A percentile compares a stretch with the other conserved stretches of the same genome.
These are phyloP conservation scores for Orestias chungarensis DNA, from an alignment of 2,797 vertebrate genomes.

Conservation along the genomic window DNA sequence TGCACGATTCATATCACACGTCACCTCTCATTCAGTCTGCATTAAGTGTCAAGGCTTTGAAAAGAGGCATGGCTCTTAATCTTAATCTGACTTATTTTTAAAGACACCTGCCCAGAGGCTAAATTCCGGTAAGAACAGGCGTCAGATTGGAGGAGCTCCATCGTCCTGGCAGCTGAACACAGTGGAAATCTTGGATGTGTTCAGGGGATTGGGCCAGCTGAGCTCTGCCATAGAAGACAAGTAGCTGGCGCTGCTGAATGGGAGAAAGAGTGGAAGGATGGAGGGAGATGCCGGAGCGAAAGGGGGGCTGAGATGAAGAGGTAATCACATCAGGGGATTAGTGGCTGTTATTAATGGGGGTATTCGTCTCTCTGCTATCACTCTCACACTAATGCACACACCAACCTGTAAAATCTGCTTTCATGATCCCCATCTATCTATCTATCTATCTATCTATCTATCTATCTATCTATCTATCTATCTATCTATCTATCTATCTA, in stretches of 20 bases:
- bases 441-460: slow-evolving; percentile 22
- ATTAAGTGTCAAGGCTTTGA: slow-evolving; percentile 76
- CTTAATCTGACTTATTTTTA: slow-evolving; percentile 68
- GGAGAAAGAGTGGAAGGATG: slow-evolving; percentile 54
- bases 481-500: slow-evolving; percentile 35
- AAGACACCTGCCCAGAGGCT: slow-evolving; percentile 74
- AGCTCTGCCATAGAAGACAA: slow-evolving; percentile 72
- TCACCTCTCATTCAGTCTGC: slow-evolving; percentile 74
- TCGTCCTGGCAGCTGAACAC: slow-evolving; percentile 76
- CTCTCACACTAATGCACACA: slow-evolving; percentile 27
- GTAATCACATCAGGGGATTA: slow-evolving; percentile 82
- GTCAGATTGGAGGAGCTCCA: slow-evolving; percentile 74
- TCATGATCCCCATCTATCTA: slow-evolving; percentile 10
- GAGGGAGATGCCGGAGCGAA: slow-evolving; percentile 19
- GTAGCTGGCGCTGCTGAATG: slow-evolving; percentile 71
- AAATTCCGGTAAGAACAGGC: slow-evolving; percentile 65
- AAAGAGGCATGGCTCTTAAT: slow-evolving; percentile 70
- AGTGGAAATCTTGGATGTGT: slow-evolving; percentile 74
- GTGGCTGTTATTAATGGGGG: slow-evolving; percentile 78
- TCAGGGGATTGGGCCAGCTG: slow-evolving; percentile 72
- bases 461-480: slow-evolving; percentile 32
- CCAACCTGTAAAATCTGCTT: slow-evolving; percentile 4
- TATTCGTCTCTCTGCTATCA: slow-evolving; percentile 62
- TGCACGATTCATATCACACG: slow-evolving; percentile 73
- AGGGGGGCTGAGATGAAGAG: slow-evolving; percentile 41